Evolutionary conservation across 2,797 vertebrate genomes (phyloP).

Genomic region (Phrynocephalus vlangalii): DNA sequence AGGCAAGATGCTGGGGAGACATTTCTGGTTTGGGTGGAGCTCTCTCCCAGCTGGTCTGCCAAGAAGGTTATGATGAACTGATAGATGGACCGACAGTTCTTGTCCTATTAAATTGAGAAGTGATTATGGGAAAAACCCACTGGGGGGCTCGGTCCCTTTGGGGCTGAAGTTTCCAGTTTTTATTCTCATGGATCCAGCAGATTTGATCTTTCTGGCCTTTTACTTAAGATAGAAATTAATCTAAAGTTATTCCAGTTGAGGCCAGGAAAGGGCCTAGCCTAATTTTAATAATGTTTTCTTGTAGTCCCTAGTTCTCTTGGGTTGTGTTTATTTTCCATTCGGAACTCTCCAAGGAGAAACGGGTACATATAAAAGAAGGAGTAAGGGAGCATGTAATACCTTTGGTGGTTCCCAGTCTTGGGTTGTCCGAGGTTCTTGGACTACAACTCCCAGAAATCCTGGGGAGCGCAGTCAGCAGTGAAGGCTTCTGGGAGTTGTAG

Average conservation of each 20-base stretch:
- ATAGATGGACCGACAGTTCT: background rate
- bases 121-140: background rate
- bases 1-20: background rate
- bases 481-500: too few relatives aligned
- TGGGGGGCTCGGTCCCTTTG: background rate
- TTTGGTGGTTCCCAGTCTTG: too few relatives aligned
- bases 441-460: too few relatives aligned
- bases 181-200: background rate
- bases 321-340: background rate
- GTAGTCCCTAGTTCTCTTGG: background rate
- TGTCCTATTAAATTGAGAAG: background rate
- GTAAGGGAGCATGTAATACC: background rate
- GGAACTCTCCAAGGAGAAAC: background rate
- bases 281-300: background rate
- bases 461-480: background rate
- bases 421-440: too few relatives aligned
- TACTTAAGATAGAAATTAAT: conserved; percentile 4
- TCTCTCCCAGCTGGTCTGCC: background rate
- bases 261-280: background rate
- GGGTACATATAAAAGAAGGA: background rate
- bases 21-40: background rate
- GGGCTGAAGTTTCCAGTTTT: background rate
- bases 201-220: background rate
- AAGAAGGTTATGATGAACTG: conserved; percentile 12
- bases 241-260: background rate